Evolutionary conservation across 2,888 invertebrate species (phyloP), one percentile per base, ranked within the genome.

Genomic region (Leptogaster cylindrica): DNA sequence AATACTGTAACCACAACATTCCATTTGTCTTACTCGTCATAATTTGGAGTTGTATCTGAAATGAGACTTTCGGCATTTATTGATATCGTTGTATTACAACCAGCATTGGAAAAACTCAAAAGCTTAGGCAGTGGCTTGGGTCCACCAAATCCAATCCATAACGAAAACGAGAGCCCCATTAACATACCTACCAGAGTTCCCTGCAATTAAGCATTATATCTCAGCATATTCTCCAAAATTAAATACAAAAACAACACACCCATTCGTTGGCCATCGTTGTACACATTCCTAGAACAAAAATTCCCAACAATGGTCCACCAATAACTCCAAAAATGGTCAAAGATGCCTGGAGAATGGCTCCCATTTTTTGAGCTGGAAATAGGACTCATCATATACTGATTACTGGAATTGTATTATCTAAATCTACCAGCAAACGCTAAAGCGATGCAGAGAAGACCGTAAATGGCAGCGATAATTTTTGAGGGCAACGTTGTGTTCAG

Each of bases 251-350:
- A n/a, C n/a, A 64, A 51, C 5, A 14, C 68, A 88, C 89, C 78
- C 82, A 83, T 79, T 93, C 86, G 76, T 89, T 92, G 3, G 89
- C 88, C 63, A 81, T 84, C 10, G 89, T 87, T 36, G 89, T 88
- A 72, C 89, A 88, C 91, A 95, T 93, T 72, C 95, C 95, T 25
- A 94, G 81, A 0, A 92, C 89, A 77, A 95, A 95, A 1, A 95
- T 82, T 0, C 90, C 94, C 20, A 95, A 81, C n/a, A 94, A 78
- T 0, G 95, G 95, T 0, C 95, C 95, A 0, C 94, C 94, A 2
- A 92, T 88, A 0, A 93, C 89, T 1, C 93, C 94, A 75, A 95
- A 93, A 71, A 94, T 91, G 0, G 92, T 92, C 6, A 94, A 81
- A 0, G 93, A 87, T 0, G 92, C 90, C 81, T 94, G 92, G n/a